A percentile compares a stretch with the other conserved stretches of the same genome.
phyloP scores from a whole-genome alignment of 2,797 vertebrate genomes.

The Pseudomugil tenellus region DNA sequence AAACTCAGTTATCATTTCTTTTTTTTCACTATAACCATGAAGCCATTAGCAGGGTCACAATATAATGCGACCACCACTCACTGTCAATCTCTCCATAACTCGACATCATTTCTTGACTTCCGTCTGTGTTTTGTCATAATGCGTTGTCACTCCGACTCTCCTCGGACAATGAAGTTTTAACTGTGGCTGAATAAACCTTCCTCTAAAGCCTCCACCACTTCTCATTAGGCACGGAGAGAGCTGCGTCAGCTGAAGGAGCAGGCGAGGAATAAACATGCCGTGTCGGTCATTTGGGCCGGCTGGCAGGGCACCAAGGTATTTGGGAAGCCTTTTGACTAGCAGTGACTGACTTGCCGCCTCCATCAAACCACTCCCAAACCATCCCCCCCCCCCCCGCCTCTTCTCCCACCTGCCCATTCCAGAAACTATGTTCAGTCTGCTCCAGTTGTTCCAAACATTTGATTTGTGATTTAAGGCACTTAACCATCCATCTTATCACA shows the following conservation, averaged over 20 bases:
- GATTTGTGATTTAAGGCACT: conserved; percentile 9
- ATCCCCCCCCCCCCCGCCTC: conserved; percentile 3
- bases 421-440: conserved; percentile 17
- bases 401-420: background rate
- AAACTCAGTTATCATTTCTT: background rate
- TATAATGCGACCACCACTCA: background rate
- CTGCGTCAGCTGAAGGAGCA: conserved; percentile 95
- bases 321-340: conserved; percentile 75
- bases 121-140: conserved; percentile 31
- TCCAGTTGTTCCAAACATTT: conserved; percentile 28
- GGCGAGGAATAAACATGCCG: conserved; percentile 94
- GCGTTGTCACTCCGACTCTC: conserved; percentile 30
- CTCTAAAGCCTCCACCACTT: conserved; percentile 66
- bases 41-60: background rate
- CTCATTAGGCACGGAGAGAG: conserved; percentile 91
- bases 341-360: conserved; percentile 61
- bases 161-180: conserved; percentile 44
- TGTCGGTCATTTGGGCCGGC: conserved; percentile 99
- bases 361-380: conserved; percentile 36
- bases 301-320: conserved; percentile 99
- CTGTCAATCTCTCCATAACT: background rate
- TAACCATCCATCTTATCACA: conserved; percentile 1
- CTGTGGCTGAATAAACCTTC: conserved; percentile 59
- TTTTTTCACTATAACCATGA: background rate
- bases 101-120: conserved; percentile 25